phyloP scores from a whole-genome alignment of 2,113 vertebrate genomes.

The Candoia aspera region DNA sequence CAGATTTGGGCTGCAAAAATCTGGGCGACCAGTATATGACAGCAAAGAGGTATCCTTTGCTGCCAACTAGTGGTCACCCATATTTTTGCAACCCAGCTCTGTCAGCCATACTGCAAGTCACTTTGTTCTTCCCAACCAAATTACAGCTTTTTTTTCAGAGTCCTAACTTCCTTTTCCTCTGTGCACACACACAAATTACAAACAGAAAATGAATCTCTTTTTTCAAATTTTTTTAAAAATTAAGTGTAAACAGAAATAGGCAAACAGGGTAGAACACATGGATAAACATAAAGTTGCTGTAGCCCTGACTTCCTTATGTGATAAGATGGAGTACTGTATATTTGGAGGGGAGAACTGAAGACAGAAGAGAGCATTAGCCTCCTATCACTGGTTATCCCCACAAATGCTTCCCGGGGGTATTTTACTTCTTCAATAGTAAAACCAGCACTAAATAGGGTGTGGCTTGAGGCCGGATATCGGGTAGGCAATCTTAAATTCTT shows the following conservation, averaged over 20 bases:
- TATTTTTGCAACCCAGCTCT: not conserved
- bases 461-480: not conserved
- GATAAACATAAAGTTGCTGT: not conserved
- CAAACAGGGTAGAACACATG: not conserved
- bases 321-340: not conserved
- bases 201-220: not conserved
- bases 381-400: too few species aligned
- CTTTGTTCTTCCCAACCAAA: not conserved
- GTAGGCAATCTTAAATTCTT: not conserved
- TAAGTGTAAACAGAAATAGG: not conserved
- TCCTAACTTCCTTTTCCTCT: not conserved
- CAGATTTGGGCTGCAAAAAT: not conserved
- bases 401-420: not conserved
- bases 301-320: not conserved
- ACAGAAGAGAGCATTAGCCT: too few species aligned
- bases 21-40: not conserved
- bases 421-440: not conserved
- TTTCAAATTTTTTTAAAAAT: not conserved
- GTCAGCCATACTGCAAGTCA: not conserved
- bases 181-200: not conserved
- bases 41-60: not conserved
- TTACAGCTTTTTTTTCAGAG: not conserved
- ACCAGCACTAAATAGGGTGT: not conserved
- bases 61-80: not conserved
- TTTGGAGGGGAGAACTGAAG: not conserved